Percentiles rank a stretch among this genome's conserved stretches.
These are phyloP conservation scores for Cosmorhoe ocellata DNA, from an alignment of 2,888 invertebrate species.

Conservation along the genomic window DNA sequence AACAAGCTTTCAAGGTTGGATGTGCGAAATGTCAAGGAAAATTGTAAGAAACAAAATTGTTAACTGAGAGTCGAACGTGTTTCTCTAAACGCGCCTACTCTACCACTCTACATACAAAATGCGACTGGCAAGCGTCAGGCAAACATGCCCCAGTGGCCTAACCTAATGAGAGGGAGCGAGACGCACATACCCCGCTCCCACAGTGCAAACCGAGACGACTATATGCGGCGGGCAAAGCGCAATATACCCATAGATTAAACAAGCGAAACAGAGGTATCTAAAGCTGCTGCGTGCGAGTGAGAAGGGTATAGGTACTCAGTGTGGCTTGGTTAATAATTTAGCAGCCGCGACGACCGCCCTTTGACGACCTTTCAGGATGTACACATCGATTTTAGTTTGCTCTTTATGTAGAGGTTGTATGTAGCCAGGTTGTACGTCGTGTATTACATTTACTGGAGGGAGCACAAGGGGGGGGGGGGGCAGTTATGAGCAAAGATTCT, in stretches of 20 bases:
- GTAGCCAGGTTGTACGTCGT: not conserved
- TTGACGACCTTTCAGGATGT: conserved; percentile 44
- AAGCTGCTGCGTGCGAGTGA: conserved; percentile 36
- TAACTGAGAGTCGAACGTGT: too few species aligned
- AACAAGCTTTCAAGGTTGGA: too few species aligned
- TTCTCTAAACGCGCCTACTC: conserved; percentile 43
- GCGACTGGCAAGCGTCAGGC: conserved; percentile 75
- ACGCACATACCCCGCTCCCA: conserved; percentile 40
- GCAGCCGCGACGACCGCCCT: conserved; percentile 62
- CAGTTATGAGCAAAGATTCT: too few species aligned
- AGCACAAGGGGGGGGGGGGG: not conserved
- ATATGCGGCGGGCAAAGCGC: conserved; percentile 77
- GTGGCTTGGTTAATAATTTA: conserved; percentile 77
- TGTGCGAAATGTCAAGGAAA: too few species aligned
- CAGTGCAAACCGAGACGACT: conserved; percentile 50
- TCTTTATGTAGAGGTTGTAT: conserved; percentile 19
- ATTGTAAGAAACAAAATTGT: too few species aligned
- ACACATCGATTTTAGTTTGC: conserved; percentile 48
- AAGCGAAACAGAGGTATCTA: conserved; percentile 44
- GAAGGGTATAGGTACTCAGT: conserved; percentile 64
- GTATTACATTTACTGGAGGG: conserved; percentile 10
- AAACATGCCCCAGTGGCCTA: conserved; percentile 73
- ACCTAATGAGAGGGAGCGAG: conserved; percentile 78
- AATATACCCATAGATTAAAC: conserved; percentile 57
- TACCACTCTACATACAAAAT: conserved; percentile 55